These are phyloP conservation scores for Athalia circularis DNA, from an alignment of 2,888 invertebrate genomes.

Conservation along the genomic window DNA sequence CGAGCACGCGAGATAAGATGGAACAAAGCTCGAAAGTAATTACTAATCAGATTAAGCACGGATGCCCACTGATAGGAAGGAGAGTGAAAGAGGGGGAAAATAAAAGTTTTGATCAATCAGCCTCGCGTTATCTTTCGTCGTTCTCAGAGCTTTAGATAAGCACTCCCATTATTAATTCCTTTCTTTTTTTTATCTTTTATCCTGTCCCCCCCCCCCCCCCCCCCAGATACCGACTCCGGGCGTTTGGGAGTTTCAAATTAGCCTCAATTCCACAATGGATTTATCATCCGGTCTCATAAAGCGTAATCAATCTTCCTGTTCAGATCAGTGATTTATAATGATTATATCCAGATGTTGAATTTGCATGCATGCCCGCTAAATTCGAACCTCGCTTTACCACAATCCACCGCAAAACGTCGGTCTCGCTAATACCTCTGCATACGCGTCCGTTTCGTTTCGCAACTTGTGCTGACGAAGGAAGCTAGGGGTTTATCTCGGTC, in stretches of 20 bases:
- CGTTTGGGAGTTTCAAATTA: too few relatives aligned
- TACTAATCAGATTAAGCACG: conserved; percentile 7
- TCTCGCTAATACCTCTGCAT: background rate
- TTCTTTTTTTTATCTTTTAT: background rate
- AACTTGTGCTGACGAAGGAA: background rate
- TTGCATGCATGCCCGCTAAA: too few relatives aligned
- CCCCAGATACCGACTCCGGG: too few relatives aligned
- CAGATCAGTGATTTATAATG: too few relatives aligned
- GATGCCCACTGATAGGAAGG: background rate
- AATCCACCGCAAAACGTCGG: background rate
- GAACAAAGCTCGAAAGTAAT: conserved; percentile 26
- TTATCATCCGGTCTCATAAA: too few relatives aligned
- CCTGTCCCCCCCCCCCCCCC: too few relatives aligned
- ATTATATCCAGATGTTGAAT: too few relatives aligned
- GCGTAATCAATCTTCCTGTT: too few relatives aligned
- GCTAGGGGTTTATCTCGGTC: conserved; percentile 25
- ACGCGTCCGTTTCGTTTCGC: background rate
- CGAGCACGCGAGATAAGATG: background rate
- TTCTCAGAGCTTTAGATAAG: background rate
- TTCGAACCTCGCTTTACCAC: too few relatives aligned
- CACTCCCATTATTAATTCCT: background rate
- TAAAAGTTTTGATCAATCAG: background rate
- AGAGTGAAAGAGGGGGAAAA: background rate
- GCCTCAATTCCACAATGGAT: too few relatives aligned
- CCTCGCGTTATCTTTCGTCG: background rate